Evolutionary conservation across 2,113 vertebrate species (phyloP).

Genomic region (Xenus cinereus): DNA sequence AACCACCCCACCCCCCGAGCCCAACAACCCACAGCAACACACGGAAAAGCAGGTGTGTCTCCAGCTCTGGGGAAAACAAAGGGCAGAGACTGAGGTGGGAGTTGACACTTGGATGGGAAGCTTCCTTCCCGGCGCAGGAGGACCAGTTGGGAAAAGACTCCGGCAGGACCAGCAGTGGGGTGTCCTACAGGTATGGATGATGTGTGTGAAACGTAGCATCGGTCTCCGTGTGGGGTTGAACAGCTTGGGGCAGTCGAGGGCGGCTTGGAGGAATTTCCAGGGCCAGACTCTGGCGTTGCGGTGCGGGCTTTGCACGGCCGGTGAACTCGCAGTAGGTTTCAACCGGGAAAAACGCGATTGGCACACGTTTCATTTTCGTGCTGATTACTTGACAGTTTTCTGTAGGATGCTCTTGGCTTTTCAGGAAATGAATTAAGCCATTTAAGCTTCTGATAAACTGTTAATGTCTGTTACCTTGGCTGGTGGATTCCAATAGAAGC

Average conservation of each 20-base stretch:
- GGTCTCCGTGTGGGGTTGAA: not conserved
- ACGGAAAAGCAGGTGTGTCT: constrained; percentile 22
- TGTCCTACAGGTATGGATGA: constrained; percentile 13
- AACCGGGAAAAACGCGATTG: rapidly evolving
- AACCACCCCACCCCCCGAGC: not conserved
- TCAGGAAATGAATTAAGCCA: not conserved
- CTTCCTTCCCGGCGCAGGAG: not conserved
- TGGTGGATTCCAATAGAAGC: not conserved
- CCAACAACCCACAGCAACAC: not conserved
- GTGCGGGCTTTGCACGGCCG: not conserved
- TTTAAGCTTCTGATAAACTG: not conserved
- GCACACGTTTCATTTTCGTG: not conserved
- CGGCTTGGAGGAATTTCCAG: not conserved
- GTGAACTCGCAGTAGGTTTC: not conserved
- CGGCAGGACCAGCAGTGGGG: not conserved
- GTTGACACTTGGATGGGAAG: not conserved
- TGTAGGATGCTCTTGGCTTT: not conserved
- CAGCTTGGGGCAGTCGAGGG: not conserved
- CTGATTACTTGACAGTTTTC: not conserved
- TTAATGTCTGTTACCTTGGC: not conserved
- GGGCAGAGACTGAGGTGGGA: not conserved
- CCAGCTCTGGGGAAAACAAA: not conserved
- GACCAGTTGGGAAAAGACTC: not conserved
- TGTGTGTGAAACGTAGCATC: not conserved
- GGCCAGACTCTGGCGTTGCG: not conserved